Conservation (phyloP, 2,113 vertebrate species). For the Menura novaehollandiae region DNA sequence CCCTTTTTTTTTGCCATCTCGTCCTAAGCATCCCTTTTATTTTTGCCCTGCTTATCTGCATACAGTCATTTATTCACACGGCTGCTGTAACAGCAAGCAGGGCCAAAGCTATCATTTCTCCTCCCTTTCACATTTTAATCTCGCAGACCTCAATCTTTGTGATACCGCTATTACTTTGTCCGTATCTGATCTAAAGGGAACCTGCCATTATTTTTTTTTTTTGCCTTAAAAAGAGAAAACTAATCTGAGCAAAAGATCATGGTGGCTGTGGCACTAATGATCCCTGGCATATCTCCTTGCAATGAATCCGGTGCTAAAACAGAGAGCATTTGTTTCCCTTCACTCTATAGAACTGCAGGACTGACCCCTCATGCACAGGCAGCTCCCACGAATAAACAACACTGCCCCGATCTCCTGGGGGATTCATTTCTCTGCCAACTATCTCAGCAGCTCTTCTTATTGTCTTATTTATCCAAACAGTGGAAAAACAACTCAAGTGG, state of each 20-base stretch:
- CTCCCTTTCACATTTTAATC: constrained; percentile 47
- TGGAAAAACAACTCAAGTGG: constrained; percentile 39
- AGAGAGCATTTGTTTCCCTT: constrained; percentile 31
- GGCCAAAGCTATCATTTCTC: constrained; percentile 39
- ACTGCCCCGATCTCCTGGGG: neutral
- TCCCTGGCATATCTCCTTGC: neutral
- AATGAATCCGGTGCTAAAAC: constrained; percentile 6
- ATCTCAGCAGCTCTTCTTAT: constrained; percentile 5
- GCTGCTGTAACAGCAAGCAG: neutral
- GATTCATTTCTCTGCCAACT: constrained; percentile 34
- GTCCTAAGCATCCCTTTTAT: constrained; percentile 18
- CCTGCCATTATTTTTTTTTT: neutral
- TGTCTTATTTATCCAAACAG: constrained; percentile 58
- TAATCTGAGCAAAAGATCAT: constrained; percentile 1
- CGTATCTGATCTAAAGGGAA: constrained; percentile 2
- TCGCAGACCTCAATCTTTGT: constrained; percentile 39
- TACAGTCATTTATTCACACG: neutral
- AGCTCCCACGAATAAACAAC: constrained; percentile 9
- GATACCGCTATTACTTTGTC: constrained; percentile 11
- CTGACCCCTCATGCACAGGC: constrained; percentile 2
- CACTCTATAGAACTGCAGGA: neutral
- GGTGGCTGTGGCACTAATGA: constrained; percentile 47
- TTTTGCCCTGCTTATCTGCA: constrained; percentile 41
- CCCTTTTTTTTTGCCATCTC: neutral
- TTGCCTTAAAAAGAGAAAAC: neutral